A percentile compares a stretch with the other conserved stretches of the same genome.
Conservation (phyloP, 2,888 invertebrate species). For the Hedychridium roseum region DNA sequence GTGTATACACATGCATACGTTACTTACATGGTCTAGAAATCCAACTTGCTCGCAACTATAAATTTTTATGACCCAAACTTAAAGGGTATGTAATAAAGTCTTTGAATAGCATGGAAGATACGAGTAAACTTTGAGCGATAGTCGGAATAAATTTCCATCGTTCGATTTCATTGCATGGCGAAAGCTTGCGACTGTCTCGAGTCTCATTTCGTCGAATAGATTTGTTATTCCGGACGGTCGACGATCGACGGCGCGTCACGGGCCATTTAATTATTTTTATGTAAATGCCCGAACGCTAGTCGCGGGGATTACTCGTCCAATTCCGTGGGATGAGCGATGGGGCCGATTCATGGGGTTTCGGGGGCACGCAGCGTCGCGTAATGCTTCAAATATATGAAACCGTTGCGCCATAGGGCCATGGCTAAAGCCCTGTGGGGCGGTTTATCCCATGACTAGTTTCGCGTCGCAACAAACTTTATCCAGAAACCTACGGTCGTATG, state of each 20-base stretch:
- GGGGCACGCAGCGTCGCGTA: constrained; percentile 32
- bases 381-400: constrained; percentile 41
- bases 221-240: constrained; percentile 2
- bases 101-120: too few relatives aligned
- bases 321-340: constrained; percentile 44
- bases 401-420: constrained; percentile 23
- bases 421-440: constrained; percentile 36
- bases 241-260: constrained; percentile 14
- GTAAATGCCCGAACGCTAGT: constrained; percentile 36
- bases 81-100: too few relatives aligned
- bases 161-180: constrained; percentile 16
- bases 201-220: constrained; percentile 9
- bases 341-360: constrained; percentile 34
- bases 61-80: too few relatives aligned
- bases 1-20: too few relatives aligned
- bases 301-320: constrained; percentile 44
- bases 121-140: too few relatives aligned
- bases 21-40: too few relatives aligned
- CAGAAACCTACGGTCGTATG: too few relatives aligned
- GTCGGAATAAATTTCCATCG: constrained; percentile 9
- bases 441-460: constrained; percentile 30
- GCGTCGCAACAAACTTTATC: too few relatives aligned
- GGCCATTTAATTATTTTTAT: constrained; percentile 55
- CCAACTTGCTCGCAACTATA: too few relatives aligned
- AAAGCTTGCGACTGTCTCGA: constrained; percentile 9